Evolutionary conservation across 2,797 vertebrate genomes (phyloP).

Genomic region (Fistularia tabacaria): DNA sequence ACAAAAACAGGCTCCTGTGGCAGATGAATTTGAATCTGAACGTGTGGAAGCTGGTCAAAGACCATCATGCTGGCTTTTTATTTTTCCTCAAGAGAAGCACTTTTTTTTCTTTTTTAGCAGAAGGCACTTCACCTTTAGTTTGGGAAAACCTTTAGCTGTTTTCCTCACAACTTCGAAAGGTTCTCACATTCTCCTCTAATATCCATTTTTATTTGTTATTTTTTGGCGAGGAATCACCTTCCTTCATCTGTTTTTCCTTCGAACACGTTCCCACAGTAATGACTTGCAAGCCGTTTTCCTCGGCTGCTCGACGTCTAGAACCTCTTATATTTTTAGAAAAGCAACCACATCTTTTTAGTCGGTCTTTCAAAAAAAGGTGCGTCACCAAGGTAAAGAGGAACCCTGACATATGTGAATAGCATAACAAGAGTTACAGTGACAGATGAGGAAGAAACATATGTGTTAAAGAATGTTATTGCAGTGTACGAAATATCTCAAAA

Average conservation of each 20-base stretch:
- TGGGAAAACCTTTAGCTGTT: conserved; percentile 33
- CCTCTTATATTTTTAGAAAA: conserved; percentile 7
- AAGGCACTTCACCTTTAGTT: conserved; percentile 72
- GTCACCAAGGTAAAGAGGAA: conserved; percentile 68
- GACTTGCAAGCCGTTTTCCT: conserved; percentile 24
- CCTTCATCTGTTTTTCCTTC: conserved; percentile 44
- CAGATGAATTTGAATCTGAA: no score
- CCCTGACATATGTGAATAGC: conserved; percentile 84
- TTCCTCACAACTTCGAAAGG: conserved; percentile 7
- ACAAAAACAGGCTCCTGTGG: conserved; percentile 2
- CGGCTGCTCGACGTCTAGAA: conserved; percentile 40
- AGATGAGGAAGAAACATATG: conserved; percentile 58
- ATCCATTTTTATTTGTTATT: no score
- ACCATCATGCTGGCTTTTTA: conserved; percentile 42
- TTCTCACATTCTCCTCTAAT: conserved; percentile 6
- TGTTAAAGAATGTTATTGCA: conserved; percentile 79
- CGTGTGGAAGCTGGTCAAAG: no score
- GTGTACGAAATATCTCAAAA: conserved; percentile 81
- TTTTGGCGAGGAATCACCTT: conserved; percentile 12
- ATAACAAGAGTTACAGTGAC: conserved; percentile 58
- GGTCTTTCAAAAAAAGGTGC: conserved; percentile 62
- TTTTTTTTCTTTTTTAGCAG: conserved; percentile 69
- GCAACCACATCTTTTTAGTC: conserved; percentile 45
- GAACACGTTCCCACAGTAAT: conserved; percentile 30
- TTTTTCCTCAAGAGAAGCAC: conserved; percentile 75